Evolutionary conservation across 2,888 invertebrate genomes (phyloP), one percentile per base, ranked within the genome.

Genomic region (Villa cingulata): DNA sequence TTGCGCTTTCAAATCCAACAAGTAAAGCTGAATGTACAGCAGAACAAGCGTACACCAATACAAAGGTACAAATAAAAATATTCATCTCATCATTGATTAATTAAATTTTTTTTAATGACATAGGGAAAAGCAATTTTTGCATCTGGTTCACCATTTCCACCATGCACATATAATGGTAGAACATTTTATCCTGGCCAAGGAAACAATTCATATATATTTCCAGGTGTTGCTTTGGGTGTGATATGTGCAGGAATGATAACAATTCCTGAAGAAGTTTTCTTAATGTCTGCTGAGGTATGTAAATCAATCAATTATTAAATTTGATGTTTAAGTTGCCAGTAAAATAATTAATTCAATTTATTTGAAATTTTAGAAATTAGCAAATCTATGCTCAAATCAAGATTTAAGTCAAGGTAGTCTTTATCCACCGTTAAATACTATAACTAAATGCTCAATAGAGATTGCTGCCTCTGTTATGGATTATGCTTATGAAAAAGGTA

Each of bases 11-110:
- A 65, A 98, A 98, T 74, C 98, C 98, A 46, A 99, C 98, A 46
- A 81, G 81, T 68, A 95, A 95, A 73, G 94, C 98, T 0, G 98
- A 98, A 71, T 98, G 98, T 65, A 97, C 98, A n/a, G 98, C 98
- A n/a, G 90, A 94, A 67, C 79, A 91, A 59, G 97, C 96, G 4
- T 98, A 96, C 70, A 76, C 68, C 37, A 70, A 83, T 61, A 94
- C 96, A 1, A 79, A 89, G 53, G 91, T 89, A 62, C n/a, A 42
- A 41, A 37, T n/a, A 37, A 15, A 48, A 29, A 41, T 5, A 19
- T 29, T 29, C 29, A 29, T 9, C 29, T 29, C 7, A 12, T 9
- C 12, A 9, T 29, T 29, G 12, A 29, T 12, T 29, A 29, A 9
- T 29, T 12, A 6, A 29, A 46, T 44, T 52, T 49, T 57, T 62